Evolutionary conservation across 2,888 invertebrate genomes (phyloP), one percentile per base, ranked within the genome.

Genomic region (Slavum lentiscoides): DNA sequence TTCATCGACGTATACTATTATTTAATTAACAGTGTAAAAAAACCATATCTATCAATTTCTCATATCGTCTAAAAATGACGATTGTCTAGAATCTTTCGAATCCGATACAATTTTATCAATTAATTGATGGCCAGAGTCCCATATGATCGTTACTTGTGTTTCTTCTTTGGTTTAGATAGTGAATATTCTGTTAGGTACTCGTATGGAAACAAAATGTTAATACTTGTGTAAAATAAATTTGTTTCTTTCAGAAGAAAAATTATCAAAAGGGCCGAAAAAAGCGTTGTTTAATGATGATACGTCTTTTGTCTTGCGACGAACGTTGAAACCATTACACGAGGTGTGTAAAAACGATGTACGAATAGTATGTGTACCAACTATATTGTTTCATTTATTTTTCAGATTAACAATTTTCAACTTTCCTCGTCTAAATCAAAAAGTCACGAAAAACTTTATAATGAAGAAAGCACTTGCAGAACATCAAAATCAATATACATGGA

Each of bases 311-410:
- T 58, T 72, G 64, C 64, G 43, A 23, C 69, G 80, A 21, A 62
- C 39, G 23, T 64, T 80, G 23, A 80, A 80, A 19, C 72, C 80
- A 39, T 80, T 80, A 43, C 70, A 80, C n/a, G 80, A 80, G 55
- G 80, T 72, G 58, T 11, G 2, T 49, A 21, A 2, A 23, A 59
- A 23, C 17, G 23, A 49, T 59, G 15, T 59, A 30, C 9, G 37
- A 68, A 37, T 37, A 17, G 7, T 73, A 23, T 62, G 53, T 37
- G 11, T 43, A 43, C 8, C 21, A 8, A 39, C 37, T n/a, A n/a
- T 49, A 49, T 30, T 30, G n/a, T 23, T 43, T 15, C 53, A 55
- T 39, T 75, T 67, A 23, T 59, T 59, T 80, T 80, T 39, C 37
- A 80, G 80, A 80, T 55, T 4, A 80, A 70, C 21, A 80, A 80